A percentile compares a stretch with the other conserved stretches of the same genome.
Evolutionary conservation across 1,140 invertebrate species (phyloP).

Genomic region (Hyles euphorbiae): DNA sequence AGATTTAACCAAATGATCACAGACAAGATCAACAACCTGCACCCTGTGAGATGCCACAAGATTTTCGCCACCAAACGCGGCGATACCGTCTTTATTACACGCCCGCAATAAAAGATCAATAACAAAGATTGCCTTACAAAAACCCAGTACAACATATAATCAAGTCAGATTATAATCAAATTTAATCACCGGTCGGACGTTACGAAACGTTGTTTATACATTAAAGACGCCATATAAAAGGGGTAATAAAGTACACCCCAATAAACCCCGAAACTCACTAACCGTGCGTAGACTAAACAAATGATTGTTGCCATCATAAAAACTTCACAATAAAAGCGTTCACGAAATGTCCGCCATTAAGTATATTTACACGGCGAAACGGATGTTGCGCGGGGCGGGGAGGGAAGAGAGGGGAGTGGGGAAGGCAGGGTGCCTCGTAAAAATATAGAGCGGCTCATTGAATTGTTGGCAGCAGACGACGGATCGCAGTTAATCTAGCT

Average conservation of each 20-base stretch:
- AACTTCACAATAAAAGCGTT: slow-evolving; percentile 70
- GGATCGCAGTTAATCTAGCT: slow-evolving; percentile 45
- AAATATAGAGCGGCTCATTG: slow-evolving; percentile 63
- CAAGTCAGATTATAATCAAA: slow-evolving; percentile 56
- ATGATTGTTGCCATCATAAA: slow-evolving; percentile 69
- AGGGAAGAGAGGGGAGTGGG: slow-evolving; percentile 31
- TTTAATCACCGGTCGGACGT: slow-evolving; percentile 43
- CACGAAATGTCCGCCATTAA: slow-evolving; percentile 69
- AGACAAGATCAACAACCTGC: no score
- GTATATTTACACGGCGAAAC: slow-evolving; percentile 67
- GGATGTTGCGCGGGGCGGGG: slow-evolving; percentile 43
- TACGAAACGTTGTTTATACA: slow-evolving; percentile 41
- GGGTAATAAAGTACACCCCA: slow-evolving; percentile 58
- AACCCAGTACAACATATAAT: slow-evolving; percentile 29
- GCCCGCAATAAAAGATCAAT: no score
- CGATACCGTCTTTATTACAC: no score
- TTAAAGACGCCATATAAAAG: slow-evolving; percentile 48
- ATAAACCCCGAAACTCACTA: slow-evolving; percentile 63
- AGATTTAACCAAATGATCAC: no score
- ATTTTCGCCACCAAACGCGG: no score
- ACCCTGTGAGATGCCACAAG: no score
- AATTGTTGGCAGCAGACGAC: slow-evolving; percentile 57
- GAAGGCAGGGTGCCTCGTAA: slow-evolving; percentile 43
- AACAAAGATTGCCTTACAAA: no score
- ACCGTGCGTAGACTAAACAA: slow-evolving; percentile 68